Evolutionary conservation across 2,113 vertebrate genomes (phyloP).

Genomic region (Carollia perspicillata): DNA sequence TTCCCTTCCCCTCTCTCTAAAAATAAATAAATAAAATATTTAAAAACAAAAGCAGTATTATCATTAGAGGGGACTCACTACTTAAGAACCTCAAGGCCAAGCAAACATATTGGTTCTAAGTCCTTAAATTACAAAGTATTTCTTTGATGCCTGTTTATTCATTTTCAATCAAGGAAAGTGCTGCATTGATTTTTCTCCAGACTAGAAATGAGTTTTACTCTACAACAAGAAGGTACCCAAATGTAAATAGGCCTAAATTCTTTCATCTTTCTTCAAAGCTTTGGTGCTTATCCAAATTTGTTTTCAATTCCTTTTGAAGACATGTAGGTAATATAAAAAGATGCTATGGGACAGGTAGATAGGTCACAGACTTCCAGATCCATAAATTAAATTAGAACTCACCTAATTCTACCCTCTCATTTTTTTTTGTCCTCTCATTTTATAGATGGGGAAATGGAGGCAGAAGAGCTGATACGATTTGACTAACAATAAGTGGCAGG

Average conservation of each 20-base stretch:
- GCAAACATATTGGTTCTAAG: neutral
- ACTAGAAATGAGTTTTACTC: constrained; percentile 14
- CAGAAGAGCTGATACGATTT: neutral
- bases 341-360: neutral
- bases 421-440: neutral
- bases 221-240: neutral
- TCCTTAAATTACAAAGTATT: neutral
- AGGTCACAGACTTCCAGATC: neutral
- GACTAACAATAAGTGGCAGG: neutral
- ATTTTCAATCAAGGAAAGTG: neutral
- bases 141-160: neutral
- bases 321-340: neutral
- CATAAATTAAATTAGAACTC: neutral
- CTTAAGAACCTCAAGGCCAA: neutral
- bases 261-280: neutral
- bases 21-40: no score
- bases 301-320: neutral
- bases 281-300: neutral
- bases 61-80: neutral
- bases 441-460: neutral
- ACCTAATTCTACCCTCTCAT: neutral
- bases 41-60: no score
- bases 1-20: no score
- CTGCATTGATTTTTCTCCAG: neutral
- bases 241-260: neutral